Evolutionary conservation across 1,140 invertebrate species (phyloP).

Genomic region (Hyphantria cunea): DNA sequence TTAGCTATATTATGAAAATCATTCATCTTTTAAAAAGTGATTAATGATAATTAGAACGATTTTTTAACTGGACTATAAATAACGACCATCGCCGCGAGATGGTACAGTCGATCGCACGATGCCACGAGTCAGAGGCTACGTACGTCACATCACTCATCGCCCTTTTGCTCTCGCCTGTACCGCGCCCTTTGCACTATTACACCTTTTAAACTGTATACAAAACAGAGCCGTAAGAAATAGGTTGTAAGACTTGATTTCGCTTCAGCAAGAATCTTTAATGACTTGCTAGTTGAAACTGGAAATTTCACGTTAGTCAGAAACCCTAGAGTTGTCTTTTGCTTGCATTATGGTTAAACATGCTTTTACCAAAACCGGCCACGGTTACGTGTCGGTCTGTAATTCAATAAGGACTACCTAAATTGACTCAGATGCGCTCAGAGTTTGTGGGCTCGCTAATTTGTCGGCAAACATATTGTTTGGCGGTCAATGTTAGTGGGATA

Average conservation of each 20-base stretch:
- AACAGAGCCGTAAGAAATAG: conserved; percentile 23
- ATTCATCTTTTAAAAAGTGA: conserved; percentile 21
- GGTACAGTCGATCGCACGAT: conserved; percentile 49
- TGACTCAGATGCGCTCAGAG: conserved; percentile 70
- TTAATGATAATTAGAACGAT: conserved; percentile 27
- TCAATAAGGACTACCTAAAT: conserved; percentile 75
- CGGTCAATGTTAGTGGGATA: conserved; percentile 29
- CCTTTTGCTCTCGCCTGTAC: conserved; percentile 57
- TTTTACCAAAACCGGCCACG: conserved; percentile 43
- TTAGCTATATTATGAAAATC: too few species aligned
- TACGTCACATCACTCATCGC: conserved; percentile 68
- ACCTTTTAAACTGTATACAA: conserved; percentile 10
- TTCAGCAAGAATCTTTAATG: neutral
- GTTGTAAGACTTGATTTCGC: conserved; percentile 27
- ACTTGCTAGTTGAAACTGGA: neutral
- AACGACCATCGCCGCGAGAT: conserved; percentile 18
- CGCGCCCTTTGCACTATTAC: conserved; percentile 42
- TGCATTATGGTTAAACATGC: conserved; percentile 27
- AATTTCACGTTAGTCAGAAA: conserved; percentile 29
- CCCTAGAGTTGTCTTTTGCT: conserved; percentile 37
- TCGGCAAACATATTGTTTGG: conserved; percentile 72
- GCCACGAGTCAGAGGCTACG: conserved; percentile 61
- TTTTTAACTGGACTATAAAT: conserved; percentile 34
- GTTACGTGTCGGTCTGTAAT: conserved; percentile 73
- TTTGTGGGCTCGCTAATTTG: conserved; percentile 66